Base-by-base conservation (phyloP, 2,113 vertebrate genomes). In the Isurus oxyrinchus region DNA sequence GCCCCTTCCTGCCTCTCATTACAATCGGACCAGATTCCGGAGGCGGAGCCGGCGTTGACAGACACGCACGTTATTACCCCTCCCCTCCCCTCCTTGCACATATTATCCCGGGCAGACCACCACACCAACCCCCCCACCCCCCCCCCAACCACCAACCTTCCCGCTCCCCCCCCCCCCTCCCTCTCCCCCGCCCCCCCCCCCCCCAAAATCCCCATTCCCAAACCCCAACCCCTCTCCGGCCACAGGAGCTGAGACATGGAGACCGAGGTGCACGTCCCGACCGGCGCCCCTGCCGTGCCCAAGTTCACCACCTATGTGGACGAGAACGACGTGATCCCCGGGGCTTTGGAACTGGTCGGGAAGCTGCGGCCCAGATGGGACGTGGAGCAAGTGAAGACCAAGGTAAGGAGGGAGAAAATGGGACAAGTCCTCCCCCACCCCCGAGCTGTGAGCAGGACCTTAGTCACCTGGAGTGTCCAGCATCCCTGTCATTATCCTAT, bases 321-420 rank as follows among this genome's bases (percentile, higher is more conserved):
- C 49, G 99, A 99, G 57, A 97, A 98, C 96, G 97, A 98, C 86
- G 98, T 99, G 95, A 97, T 97, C 66, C 98, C 98, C 11, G 99
- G 99, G 0, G 99, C 99, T 59, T 97, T 99, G 98, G 97, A 98
- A 97, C 98, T 99, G 88, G 98, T 99, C 55, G 98, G 98, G 96
- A 98, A 98, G 97, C 98, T 99, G 96, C 98, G 99, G 97, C 99
- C 99, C 63, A 97, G 97, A 63, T 99, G 99, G 99, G 98, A 98
- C 72, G 76, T 97, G 35, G 97, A 97, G 96, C 97, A 96, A 49
- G 98, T 99, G 97, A 98, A 97, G 96, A 99, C 98, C 96, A 99
- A 99, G 99, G 99, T 99, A 95, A 49, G 27, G 55, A 53, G 40
- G 16, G 35, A 4, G 16, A 19, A 44, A 23, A 27, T 7, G 23